Percentiles rank a stretch among this genome's conserved stretches.
Evolutionary conservation across 1,140 invertebrate species (phyloP).

Genomic region (Diabrotica virgifera): DNA sequence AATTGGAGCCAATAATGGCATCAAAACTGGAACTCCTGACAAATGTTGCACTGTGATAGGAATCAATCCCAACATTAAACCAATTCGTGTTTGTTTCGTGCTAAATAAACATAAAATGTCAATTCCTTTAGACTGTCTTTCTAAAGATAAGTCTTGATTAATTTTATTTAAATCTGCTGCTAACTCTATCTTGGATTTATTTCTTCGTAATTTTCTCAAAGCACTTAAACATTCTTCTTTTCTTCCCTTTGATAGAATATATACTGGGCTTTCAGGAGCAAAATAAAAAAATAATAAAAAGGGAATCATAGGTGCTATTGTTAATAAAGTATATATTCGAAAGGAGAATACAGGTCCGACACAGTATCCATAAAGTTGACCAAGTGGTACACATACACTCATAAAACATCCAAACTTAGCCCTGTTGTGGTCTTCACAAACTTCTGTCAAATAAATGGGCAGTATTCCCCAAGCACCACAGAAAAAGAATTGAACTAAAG

Average conservation of each 20-base stretch:
- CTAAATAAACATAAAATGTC: not conserved
- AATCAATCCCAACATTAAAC: not conserved
- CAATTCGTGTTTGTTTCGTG: not conserved
- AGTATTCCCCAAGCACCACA: not conserved
- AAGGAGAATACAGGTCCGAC: not conserved
- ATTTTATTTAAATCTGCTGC: constrained; percentile 59
- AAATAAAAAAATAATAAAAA: constrained; percentile 39
- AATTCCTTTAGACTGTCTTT: constrained; percentile 29
- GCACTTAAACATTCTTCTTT: constrained; percentile 60
- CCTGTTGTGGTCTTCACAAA: not conserved
- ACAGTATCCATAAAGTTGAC: constrained; percentile 5
- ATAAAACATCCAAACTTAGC: not conserved
- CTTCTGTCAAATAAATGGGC: not conserved
- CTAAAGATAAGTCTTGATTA: constrained; percentile 49
- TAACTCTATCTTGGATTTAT: constrained; percentile 53
- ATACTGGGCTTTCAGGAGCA: constrained; percentile 82
- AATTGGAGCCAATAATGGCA: constrained; percentile 4
- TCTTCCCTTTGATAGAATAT: constrained; percentile 57
- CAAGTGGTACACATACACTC: not conserved
- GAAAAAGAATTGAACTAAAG: not conserved
- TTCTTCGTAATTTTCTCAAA: constrained; percentile 64
- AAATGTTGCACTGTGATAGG: not conserved
- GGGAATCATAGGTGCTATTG: not conserved
- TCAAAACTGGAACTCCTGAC: not conserved
- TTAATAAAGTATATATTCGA: not conserved